Evolutionary conservation across 1,140 invertebrate species (phyloP).

Genomic region (Geopemphigus sp.): DNA sequence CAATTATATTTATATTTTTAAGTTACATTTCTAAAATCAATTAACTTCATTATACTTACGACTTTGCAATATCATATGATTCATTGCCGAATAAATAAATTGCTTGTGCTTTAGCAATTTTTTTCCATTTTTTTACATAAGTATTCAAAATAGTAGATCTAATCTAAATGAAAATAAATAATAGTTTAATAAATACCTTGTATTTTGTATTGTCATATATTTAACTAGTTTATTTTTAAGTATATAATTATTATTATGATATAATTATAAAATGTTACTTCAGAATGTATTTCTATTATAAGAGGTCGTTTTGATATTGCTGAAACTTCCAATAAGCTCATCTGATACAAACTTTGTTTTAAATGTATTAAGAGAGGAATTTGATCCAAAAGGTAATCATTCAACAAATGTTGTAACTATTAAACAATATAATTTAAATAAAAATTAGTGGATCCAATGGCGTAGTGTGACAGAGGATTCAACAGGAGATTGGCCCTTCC

Average conservation of each 20-base stretch:
- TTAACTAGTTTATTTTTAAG: neutral
- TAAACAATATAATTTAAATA: neutral
- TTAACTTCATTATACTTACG: slow-evolving; percentile 25
- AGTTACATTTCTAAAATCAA: neutral
- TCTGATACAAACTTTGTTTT: slow-evolving; percentile 31
- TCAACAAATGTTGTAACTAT: slow-evolving; percentile 36
- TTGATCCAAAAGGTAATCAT: slow-evolving; percentile 36
- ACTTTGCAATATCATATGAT: slow-evolving; percentile 58
- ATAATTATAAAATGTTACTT: slow-evolving; percentile 54
- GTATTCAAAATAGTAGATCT: slow-evolving; percentile 58
- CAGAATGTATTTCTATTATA: slow-evolving; percentile 63
- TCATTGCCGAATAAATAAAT: slow-evolving; percentile 57
- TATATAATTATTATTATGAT: neutral
- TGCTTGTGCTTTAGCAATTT: slow-evolving; percentile 61
- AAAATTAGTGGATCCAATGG: too few relatives aligned
- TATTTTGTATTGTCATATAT: neutral
- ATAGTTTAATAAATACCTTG: neutral
- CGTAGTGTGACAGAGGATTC: too few relatives aligned
- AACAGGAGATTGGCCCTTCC: too few relatives aligned
- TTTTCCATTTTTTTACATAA: slow-evolving; percentile 59
- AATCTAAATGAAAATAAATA: slow-evolving; percentile 55
- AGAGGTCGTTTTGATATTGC: slow-evolving; percentile 55
- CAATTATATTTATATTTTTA: too few relatives aligned
- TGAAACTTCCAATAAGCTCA: slow-evolving; percentile 51
- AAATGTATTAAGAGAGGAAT: slow-evolving; percentile 35